Percentiles rank a stretch among this genome's conserved stretches.
These are phyloP conservation scores for Chrysotoxum bicinctum DNA, from an alignment of 2,888 invertebrate species.

Conservation along the genomic window DNA sequence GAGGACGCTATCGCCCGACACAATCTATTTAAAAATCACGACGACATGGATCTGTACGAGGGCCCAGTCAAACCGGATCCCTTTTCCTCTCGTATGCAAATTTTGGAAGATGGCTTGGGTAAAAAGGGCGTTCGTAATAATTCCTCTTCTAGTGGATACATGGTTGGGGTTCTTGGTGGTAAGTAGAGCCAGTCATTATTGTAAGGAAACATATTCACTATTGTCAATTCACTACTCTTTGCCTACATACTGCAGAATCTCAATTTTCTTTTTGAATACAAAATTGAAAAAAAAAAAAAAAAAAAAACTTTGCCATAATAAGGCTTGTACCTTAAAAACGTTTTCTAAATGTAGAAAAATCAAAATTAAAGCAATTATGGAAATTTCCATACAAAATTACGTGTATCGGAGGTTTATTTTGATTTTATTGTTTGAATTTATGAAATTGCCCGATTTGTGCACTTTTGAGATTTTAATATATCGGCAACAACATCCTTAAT, in stretches of 20 bases:
- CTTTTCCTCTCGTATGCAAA: slow-evolving; percentile 81
- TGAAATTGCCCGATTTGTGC: no score
- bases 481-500: no score
- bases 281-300: no score
- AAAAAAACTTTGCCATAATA: no score
- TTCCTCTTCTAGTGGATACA: slow-evolving; percentile 77
- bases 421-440: no score
- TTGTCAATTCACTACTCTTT: background rate
- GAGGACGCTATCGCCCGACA: slow-evolving; percentile 93
- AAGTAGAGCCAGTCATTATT: slow-evolving; percentile 72
- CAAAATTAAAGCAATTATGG: no score
- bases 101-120: slow-evolving; percentile 80
- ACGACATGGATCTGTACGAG: slow-evolving; percentile 94
- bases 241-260: no score
- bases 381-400: no score
- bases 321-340: no score
- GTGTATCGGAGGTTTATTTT: no score
- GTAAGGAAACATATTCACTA: slow-evolving; percentile 43
- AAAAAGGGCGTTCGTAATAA: slow-evolving; percentile 78
- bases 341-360: no score
- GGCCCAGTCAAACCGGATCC: slow-evolving; percentile 93
- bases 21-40: slow-evolving; percentile 94
- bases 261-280: background rate
- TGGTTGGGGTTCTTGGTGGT: slow-evolving; percentile 79
- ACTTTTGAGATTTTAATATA: no score